phyloP scores from a whole-genome alignment of 2,797 vertebrate genomes.

The Arctocebus calabarensis region DNA sequence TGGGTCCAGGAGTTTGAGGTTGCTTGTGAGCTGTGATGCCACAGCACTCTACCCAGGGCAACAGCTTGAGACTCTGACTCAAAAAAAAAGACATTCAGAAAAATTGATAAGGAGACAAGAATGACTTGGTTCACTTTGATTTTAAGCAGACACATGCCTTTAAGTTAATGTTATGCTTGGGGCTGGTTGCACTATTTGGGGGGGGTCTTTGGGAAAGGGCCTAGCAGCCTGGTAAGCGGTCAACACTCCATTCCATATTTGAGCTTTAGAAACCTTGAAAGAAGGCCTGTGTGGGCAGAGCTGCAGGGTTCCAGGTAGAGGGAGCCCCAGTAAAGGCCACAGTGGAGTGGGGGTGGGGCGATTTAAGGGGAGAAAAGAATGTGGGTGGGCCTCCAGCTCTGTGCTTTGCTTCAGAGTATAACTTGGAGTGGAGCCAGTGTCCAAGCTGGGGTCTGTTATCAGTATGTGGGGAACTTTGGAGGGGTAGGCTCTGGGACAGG shows the following conservation, averaged over 20 bases:
- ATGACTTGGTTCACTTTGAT: not conserved
- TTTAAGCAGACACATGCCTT: not conserved
- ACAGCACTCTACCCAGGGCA: no score
- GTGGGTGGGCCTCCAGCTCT: not conserved
- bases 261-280: not conserved
- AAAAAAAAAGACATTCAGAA: not conserved
- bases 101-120: not conserved
- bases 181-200: not conserved
- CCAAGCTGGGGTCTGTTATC: not conserved
- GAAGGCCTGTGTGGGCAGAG: not conserved
- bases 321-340: not conserved
- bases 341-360: not conserved
- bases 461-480: not conserved
- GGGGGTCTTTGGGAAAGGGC: not conserved
- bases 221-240: not conserved
- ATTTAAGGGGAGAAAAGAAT: not conserved
- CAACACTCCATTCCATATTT: not conserved
- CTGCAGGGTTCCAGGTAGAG: not conserved
- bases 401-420: not conserved
- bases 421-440: not conserved
- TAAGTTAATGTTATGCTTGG: no score
- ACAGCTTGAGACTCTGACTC: no score
- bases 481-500: not conserved
- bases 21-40: no score
- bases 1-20: no score